A percentile compares a stretch with the other conserved stretches of the same genome.
phyloP scores from a whole-genome alignment of 2,888 invertebrate species.

The Acanthosepion lycidas region DNA sequence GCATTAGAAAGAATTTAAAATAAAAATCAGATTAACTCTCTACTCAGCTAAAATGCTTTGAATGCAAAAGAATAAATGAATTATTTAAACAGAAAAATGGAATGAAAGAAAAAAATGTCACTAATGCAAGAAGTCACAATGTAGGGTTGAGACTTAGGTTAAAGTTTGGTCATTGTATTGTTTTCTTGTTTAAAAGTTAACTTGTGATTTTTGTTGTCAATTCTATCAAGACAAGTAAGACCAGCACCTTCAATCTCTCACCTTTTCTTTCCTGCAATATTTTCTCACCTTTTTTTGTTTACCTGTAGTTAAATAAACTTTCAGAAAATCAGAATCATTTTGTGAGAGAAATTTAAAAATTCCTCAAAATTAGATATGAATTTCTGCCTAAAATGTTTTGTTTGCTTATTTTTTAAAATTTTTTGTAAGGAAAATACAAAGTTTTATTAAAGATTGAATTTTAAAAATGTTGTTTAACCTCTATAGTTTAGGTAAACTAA shows the following conservation, averaged over 20 bases:
- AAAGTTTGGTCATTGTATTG: background rate
- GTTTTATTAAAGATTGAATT: no score
- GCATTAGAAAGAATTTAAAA: background rate
- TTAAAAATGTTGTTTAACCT: no score
- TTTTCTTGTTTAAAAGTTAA: background rate
- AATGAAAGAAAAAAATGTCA: background rate
- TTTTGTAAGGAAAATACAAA: no score
- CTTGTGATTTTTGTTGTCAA: background rate
- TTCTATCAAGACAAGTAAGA: background rate
- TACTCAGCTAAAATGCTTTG: background rate
- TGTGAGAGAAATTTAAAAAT: no score
- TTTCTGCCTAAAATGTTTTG: no score
- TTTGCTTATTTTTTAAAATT: no score
- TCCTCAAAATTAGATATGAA: no score
- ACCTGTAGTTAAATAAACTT: no score
- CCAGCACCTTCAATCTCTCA: background rate
- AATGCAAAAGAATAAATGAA: background rate
- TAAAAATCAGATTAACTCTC: background rate
- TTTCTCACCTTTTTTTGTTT: no score
- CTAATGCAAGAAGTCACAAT: background rate
- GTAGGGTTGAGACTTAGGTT: background rate
- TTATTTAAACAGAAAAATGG: background rate
- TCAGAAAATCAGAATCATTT: no score
- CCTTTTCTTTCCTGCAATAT: background rate
- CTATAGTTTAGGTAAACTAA: no score